Evolutionary conservation across 2,113 vertebrate genomes (phyloP), one percentile per base, ranked within the genome.

Genomic region (Larimichthys crocea): DNA sequence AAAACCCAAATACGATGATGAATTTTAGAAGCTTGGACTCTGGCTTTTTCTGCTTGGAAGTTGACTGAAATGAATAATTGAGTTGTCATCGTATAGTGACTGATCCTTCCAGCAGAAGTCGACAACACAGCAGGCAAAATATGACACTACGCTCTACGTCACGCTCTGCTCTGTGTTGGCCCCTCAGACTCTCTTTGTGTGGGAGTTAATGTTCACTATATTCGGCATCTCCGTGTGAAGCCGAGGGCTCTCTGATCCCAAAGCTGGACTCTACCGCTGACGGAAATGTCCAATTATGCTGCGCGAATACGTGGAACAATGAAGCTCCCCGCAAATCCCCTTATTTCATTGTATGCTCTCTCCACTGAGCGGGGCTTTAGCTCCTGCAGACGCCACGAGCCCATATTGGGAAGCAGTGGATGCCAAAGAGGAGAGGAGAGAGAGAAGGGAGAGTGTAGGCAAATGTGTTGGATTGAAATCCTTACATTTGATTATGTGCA

Each of bases 261-360:
- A 20, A 82, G 83, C 83, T 57, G 60, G 62, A 68, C 78, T 40
- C 35, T 60, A 16, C 48, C 22, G n/a, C 79, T 80, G 76, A 73
- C 69, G 68, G 83, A 90, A 88, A 88, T 70, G 85, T 88, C 63
- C 83, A 79, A 82, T 91, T 87, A 84, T 88, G 15, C 73, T 42
- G 66, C 64, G 53, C 84, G 81, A 90, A 86, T 75, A 74, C 75
- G 57, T 44, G 71, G 80, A 90, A 94, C 90, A 92, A 92, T 91
- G 77, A 65, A 87, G 68, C 49, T 66, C 79, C 87, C 82, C 2
- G 52, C 80, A 89, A 93, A 93, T 88, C 88, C 89, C 84, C 72
- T 86, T 65, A 65, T 84, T 92, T 87, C 76, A 85, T 81, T 86
- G 77, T 86, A 15, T 62, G 55, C 81, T 65, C 76, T 63, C 62